Evolutionary conservation across 2,113 vertebrate genomes (phyloP), one percentile per base, ranked within the genome.

Genomic region (Leucosticte australis): DNA sequence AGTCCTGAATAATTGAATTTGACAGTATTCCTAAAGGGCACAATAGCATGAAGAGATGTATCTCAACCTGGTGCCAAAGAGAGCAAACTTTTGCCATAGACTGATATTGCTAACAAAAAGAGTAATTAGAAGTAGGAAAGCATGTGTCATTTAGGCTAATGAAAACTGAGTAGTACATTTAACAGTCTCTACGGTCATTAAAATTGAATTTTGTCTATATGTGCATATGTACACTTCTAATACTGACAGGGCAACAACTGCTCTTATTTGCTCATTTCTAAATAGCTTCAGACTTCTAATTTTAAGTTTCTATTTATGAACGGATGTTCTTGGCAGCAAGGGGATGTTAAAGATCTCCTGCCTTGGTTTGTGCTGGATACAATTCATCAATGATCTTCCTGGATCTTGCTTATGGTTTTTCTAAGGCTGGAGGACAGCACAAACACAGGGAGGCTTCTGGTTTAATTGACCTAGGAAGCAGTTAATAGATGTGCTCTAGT

Each of bases 1-100:
- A 91, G 82, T 95, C 64, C 76, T 90, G 95, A 90, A 59, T 95
- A 83, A 96, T 93, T 96, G 75, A 90, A 96, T 94, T 91, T 95
- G 96, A 95, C 96, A 96, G 82, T 83, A 90, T 87, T 96, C 82
- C 85, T 95, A 35, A 90, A 95, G 91, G 95, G 91, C 90, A 95
- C 75, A 83, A 77, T 2, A 92, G 85, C 91, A 80, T 83, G 84
- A 91, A 95, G 87, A 90, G 85, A 96, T 96, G 90, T 90, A 59
- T 86, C 93, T 93, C 87, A 94, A 56, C 46, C 82, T 81, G 71
- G 79, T 83, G 75, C 79, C 90, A 96, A 91, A 94, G 71, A 93
- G 63, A 94, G 39, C 33, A 77, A 90, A 92, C 78, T 44, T 70
- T 19, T 83, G 35, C 85, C 73, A 47, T 7, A 37, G 30, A 91